phyloP scores from a whole-genome alignment of 1,140 invertebrate genomes.

The Psix sp. region DNA sequence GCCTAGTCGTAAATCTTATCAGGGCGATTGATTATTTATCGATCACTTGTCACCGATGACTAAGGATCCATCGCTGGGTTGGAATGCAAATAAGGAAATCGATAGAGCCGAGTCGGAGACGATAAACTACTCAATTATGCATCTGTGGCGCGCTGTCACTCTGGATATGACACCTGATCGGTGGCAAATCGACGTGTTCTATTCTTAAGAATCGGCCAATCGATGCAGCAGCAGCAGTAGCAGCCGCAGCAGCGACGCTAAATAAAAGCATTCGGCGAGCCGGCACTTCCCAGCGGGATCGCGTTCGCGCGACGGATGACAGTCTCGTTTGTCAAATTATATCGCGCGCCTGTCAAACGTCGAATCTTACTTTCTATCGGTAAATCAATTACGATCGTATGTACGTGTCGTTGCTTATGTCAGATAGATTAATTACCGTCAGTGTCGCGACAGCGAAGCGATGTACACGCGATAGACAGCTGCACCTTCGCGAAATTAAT shows the following conservation, averaged over 20 bases:
- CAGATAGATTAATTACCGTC: slow-evolving; percentile 32
- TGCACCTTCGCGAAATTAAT: slow-evolving; percentile 14
- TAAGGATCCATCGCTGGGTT: too few species aligned
- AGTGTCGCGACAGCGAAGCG: slow-evolving; percentile 13
- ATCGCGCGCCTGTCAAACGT: slow-evolving; percentile 34
- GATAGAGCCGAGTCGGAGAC: too few species aligned
- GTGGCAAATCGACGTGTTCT: too few species aligned
- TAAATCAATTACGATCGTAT: slow-evolving; percentile 30
- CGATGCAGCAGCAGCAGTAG: too few species aligned
- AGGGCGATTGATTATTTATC: too few species aligned
- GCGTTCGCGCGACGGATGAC: slow-evolving; percentile 34
- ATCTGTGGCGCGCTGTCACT: too few species aligned
- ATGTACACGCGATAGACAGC: slow-evolving; percentile 19
- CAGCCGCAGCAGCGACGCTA: slow-evolving; percentile 25
- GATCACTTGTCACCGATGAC: too few species aligned
- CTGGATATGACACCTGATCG: too few species aligned
- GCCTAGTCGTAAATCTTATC: background rate
- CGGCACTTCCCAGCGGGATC: slow-evolving; percentile 3
- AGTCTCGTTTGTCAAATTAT: slow-evolving; percentile 57
- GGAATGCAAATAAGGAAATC: too few species aligned
- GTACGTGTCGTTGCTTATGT: slow-evolving; percentile 23
- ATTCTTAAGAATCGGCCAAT: slow-evolving; percentile 11
- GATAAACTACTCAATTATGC: too few species aligned
- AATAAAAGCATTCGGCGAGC: slow-evolving; percentile 15
- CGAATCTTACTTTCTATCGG: slow-evolving; percentile 48